Percentiles rank a stretch among this genome's conserved stretches.
phyloP scores from a whole-genome alignment of 1,140 invertebrate species.

The Brachionus angularis region DNA sequence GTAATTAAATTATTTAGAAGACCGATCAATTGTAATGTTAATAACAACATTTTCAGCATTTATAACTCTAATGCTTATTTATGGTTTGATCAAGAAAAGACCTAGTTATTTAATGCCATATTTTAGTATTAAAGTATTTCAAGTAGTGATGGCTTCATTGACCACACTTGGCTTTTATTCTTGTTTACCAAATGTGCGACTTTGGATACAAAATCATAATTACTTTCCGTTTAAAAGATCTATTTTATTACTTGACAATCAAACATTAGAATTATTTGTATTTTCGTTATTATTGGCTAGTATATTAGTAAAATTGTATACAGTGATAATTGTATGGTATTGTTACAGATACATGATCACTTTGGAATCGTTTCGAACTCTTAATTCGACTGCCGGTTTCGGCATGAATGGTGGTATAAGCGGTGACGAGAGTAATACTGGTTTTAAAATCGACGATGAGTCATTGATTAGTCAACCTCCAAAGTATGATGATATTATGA shows the following conservation, averaged over 20 bases:
- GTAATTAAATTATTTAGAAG: not conserved
- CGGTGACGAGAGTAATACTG: conserved; percentile 19
- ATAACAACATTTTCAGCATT: conserved; percentile 14
- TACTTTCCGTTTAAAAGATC: not conserved
- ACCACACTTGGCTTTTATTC: conserved; percentile 20
- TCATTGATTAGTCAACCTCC: conserved; percentile 19
- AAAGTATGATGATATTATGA: conserved; percentile 29
- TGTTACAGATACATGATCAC: conserved; percentile 18
- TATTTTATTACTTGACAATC: conserved; percentile 5
- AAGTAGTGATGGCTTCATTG: conserved; percentile 29
- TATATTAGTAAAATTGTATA: conserved; percentile 19
- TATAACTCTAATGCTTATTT: conserved; percentile 13
- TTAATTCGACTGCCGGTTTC: not conserved
- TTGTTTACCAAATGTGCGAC: conserved; percentile 12
- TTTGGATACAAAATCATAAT: conserved; percentile 2
- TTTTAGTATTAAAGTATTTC: conserved; percentile 37
- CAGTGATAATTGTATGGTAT: conserved; percentile 30
- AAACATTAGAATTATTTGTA: conserved; percentile 19
- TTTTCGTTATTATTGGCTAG: conserved; percentile 18
- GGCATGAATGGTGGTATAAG: conserved; percentile 15
- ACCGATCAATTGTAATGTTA: conserved; percentile 11
- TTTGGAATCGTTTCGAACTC: conserved; percentile 18
- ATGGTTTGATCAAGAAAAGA: conserved; percentile 6
- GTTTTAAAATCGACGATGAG: conserved; percentile 21
- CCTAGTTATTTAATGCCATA: conserved; percentile 37